Evolutionary conservation across 2,797 vertebrate species (phyloP), one percentile per base, ranked within the genome.

Genomic region (Halcyon badia): DNA sequence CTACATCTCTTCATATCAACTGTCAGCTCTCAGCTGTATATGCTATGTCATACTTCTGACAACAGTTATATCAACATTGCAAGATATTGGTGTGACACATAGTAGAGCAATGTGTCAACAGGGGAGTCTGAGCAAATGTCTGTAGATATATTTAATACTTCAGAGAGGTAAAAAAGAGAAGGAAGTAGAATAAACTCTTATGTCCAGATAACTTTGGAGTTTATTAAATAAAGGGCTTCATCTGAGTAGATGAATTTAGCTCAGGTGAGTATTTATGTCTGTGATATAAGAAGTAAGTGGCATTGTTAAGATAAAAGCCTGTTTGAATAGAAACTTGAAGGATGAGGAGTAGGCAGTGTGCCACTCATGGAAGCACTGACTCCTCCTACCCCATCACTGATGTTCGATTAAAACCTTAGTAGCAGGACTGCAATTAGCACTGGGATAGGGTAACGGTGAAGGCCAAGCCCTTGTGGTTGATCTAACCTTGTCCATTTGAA

Each of bases 41-140:
- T 84, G 56, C 60, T 44, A 14, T 76, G 60, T 87, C 54, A 62
- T 42, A 6, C 73, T 86, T 81, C 51, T 96, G 87, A 91, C 82
- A 82, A 75, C 54, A 97, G 61, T 52, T 48, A 35, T 31, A 57
- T 66, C 89, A 89, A 85, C 68, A 71, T 8, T 33, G 68, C 26
- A 54, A 70, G 84, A 44, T 83, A 88, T 26, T 76, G 82, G 35
- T 69, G 84, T 95, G 89, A 78, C 89, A 91, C 91, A 39, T 11
- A 61, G 79, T 78, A 54, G 37, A 94, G 33, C 37, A 61, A 33
- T 35, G 71, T 91, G 76, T 83, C 82, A 92, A 68, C 82, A 94
- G 57, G 39, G 49, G 49, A 91, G 33, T 13, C 75, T 89, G 39
- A 80, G 68, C 51, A 90, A 94, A 81, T 15, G 14, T 37, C 61